Evolutionary conservation across 2,113 vertebrate species (phyloP), one percentile per base, ranked within the genome.

Genomic region (Aphyosemion australe): DNA sequence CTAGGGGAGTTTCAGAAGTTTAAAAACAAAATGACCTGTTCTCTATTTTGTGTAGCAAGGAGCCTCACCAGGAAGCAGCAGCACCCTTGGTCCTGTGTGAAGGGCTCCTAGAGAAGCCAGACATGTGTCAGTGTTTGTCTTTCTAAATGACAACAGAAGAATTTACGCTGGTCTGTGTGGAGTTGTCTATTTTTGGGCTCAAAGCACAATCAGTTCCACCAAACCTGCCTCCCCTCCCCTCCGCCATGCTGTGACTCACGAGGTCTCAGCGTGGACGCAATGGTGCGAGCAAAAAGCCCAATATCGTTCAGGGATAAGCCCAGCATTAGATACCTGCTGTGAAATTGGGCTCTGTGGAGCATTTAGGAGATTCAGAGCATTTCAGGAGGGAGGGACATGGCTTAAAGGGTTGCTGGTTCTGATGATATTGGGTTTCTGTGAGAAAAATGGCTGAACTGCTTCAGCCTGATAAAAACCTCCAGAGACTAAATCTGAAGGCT

Each of bases 251-350:
- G 41, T 76, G 34, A 72, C 66, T 65, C 79, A 8, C 65, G 55
- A 72, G 76, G 53, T 54, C 80, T 69, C 57, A 7, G 72, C 78
- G 51, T 81, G 62, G 77, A 80, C 80, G 79, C 79, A 74, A 71
- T 56, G 76, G 79, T 14, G 69, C 45, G 26, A 79, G 63, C 52
- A 81, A 87, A 89, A 89, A 87, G 79, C 83, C 80, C 77, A 77
- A 87, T 91, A 91, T 89, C 79, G 89, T 82, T 78, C 8, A 31
- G 79, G 84, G 85, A 90, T 88, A 87, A 90, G 85, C 80, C 74
- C 47, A 53, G 87, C 84, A 89, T 92, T 89, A 89, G 80, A 76
- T 83, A 65, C 87, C 83, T 78, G 74, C 80, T 83, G 80, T 74
- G 82, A 79, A 85, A 90, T 84, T 39, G 56, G 76, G 78, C 64